Conservation (phyloP, 2,113 vertebrate genomes). For the Ophiodon elongatus region DNA sequence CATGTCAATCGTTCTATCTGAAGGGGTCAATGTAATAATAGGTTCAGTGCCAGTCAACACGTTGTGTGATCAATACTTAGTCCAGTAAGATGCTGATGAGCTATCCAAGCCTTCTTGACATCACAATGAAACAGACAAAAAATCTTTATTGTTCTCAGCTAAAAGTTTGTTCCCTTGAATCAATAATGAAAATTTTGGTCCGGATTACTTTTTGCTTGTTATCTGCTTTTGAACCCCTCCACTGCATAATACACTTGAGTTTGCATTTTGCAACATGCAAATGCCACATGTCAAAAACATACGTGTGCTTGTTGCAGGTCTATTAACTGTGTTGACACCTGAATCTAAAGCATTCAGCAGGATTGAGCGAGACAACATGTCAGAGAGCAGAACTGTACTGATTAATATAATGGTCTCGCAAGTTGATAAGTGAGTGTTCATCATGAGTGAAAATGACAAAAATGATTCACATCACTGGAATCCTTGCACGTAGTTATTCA, state of each 20-base stretch:
- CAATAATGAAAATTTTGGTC: background rate
- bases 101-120: background rate
- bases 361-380: background rate
- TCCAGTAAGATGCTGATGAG: conserved; percentile 4
- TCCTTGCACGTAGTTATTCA: background rate
- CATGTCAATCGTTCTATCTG: background rate
- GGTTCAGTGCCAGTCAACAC: background rate
- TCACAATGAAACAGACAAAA: background rate
- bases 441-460: background rate
- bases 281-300: background rate
- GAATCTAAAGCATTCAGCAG: background rate
- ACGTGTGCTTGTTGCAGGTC: background rate
- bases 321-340: background rate
- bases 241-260: background rate
- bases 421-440: background rate
- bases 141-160: background rate
- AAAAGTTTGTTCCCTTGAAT: background rate
- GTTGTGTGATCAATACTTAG: background rate
- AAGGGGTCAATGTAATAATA: background rate
- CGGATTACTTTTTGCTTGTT: background rate
- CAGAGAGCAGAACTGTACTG: background rate
- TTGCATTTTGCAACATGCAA: background rate
- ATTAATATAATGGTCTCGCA: background rate
- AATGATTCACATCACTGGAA: background rate
- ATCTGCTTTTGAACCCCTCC: background rate